phyloP scores from a whole-genome alignment of 2,113 vertebrate species.

The Cryptomyrus ogoouensis region DNA sequence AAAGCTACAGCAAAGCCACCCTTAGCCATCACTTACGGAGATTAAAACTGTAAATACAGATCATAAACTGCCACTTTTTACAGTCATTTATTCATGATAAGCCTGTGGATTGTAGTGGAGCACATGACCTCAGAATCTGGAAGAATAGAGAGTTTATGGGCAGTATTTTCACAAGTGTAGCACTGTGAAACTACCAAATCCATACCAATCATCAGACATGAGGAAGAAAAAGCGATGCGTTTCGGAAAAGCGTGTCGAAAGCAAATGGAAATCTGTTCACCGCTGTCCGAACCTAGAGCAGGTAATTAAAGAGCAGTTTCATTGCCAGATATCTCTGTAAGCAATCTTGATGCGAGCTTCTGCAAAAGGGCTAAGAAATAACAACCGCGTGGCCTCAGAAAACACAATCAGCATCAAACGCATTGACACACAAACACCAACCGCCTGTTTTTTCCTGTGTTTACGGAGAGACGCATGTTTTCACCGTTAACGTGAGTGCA shows the following conservation, averaged over 20 bases:
- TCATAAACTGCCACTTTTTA: neutral
- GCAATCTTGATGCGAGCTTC: neutral
- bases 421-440: neutral
- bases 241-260: neutral
- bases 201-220: neutral
- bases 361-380: neutral
- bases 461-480: neutral
- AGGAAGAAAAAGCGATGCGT: neutral
- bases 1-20: neutral
- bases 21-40: neutral
- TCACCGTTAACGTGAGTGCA: neutral
- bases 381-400: neutral
- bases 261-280: neutral
- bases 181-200: neutral
- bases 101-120: neutral
- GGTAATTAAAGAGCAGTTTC: slow-evolving; percentile 4
- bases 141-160: neutral
- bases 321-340: neutral
- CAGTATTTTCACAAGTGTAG: neutral
- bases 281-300: neutral
- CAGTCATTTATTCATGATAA: neutral
- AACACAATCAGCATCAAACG: neutral
- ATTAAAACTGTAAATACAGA: neutral
- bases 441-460: neutral
- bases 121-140: neutral